A percentile compares a stretch with the other conserved stretches of the same genome.
These are phyloP conservation scores for Cyphomyrus discorhynchus DNA, from an alignment of 2,113 vertebrate species.

Conservation along the genomic window DNA sequence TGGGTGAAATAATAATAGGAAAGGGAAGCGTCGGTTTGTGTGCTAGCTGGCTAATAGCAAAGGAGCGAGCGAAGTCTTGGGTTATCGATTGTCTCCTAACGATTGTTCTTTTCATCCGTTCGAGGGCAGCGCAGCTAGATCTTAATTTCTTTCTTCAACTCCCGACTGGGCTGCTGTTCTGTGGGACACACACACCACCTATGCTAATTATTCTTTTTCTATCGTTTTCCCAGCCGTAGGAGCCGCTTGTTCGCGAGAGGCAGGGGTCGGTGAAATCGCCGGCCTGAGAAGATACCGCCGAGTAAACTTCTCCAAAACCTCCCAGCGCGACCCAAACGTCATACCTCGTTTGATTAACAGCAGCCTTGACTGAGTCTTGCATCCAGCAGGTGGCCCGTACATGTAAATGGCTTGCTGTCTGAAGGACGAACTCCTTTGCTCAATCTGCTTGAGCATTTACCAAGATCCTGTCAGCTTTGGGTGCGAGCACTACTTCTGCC, in stretches of 20 bases:
- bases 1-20: neutral
- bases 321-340: neutral
- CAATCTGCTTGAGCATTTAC: slow-evolving; percentile 97
- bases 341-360: neutral
- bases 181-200: neutral
- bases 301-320: neutral
- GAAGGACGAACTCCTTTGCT: slow-evolving; percentile 96
- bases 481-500: slow-evolving; percentile 97
- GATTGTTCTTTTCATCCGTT: neutral
- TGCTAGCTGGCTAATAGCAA: neutral
- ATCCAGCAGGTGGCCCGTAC: neutral
- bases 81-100: neutral
- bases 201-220: neutral
- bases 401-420: slow-evolving; percentile 87
- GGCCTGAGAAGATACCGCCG: neutral
- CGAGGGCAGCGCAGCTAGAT: neutral
- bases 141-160: neutral
- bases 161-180: neutral
- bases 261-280: neutral
- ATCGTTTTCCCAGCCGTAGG: neutral
- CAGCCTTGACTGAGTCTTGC: neutral
- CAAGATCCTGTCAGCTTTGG: slow-evolving; percentile 94
- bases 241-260: neutral
- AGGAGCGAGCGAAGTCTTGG: neutral
- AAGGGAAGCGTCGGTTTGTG: neutral